These are phyloP conservation scores for Malachius bipustulatus DNA, from an alignment of 2,888 invertebrate species.

Conservation along the genomic window DNA sequence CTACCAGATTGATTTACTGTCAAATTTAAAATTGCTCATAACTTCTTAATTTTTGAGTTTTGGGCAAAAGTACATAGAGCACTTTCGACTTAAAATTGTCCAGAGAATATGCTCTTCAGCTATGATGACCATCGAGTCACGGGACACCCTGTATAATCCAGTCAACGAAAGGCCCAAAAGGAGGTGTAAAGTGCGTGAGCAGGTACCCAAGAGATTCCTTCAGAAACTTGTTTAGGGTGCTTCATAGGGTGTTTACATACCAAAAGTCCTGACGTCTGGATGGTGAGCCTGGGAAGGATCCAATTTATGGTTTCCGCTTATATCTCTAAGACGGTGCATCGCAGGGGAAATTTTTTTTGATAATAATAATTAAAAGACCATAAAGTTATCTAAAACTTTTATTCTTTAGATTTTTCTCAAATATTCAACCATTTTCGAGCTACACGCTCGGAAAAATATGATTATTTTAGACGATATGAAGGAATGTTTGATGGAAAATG, in stretches of 20 bases:
- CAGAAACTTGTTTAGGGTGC: conserved; percentile 6
- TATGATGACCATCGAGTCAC: too few species aligned
- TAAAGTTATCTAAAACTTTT: conserved; percentile 3
- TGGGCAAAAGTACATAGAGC: too few species aligned
- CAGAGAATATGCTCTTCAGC: too few species aligned
- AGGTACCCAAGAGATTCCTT: conserved; percentile 3
- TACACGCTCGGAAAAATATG: background rate
- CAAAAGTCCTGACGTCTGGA: conserved; percentile 7
- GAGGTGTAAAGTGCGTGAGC: conserved; percentile 6
- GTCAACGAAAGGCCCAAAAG: conserved; percentile 4
- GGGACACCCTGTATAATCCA: too few species aligned
- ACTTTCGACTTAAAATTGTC: too few species aligned
- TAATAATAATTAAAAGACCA: background rate
- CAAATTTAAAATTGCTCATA: too few species aligned
- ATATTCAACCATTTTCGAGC: conserved; percentile 1
- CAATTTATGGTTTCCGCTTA: conserved; percentile 4
- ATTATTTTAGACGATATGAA: too few species aligned
- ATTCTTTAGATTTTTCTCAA: conserved; percentile 3
- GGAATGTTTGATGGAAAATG: too few species aligned
- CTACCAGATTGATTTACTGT: too few species aligned
- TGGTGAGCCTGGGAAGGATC: conserved; percentile 3
- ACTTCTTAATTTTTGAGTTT: too few species aligned
- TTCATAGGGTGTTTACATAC: conserved; percentile 5
- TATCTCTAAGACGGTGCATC: conserved; percentile 3
- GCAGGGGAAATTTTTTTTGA: background rate